These are phyloP conservation scores for Campoplex capitator DNA, from an alignment of 2,888 invertebrate genomes.

Conservation along the genomic window DNA sequence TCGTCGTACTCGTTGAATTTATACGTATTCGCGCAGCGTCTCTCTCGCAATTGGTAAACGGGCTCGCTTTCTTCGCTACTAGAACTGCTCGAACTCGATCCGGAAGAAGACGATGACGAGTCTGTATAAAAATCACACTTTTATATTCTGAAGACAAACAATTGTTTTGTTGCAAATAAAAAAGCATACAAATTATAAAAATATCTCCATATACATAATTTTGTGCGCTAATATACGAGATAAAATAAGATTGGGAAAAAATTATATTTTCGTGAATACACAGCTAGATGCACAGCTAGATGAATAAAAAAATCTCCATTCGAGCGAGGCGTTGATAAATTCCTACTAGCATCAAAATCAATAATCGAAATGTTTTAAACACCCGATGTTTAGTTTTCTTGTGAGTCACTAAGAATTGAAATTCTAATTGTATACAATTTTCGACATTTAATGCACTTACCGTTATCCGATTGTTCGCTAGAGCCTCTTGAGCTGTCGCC, in stretches of 20 bases:
- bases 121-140: slow-evolving; percentile 48
- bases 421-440: neutral
- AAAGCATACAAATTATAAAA: too few relatives aligned
- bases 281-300: too few relatives aligned
- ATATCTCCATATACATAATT: too few relatives aligned
- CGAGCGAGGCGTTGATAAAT: too few relatives aligned
- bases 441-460: slow-evolving; percentile 42
- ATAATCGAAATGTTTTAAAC: neutral
- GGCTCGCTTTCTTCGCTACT: slow-evolving; percentile 89
- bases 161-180: neutral
- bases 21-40: slow-evolving; percentile 92
- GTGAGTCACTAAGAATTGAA: neutral
- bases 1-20: slow-evolving; percentile 97
- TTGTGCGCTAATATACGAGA: too few relatives aligned
- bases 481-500: slow-evolving; percentile 76
- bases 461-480: slow-evolving; percentile 74
- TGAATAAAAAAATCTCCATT: too few relatives aligned
- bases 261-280: too few relatives aligned
- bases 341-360: too few relatives aligned
- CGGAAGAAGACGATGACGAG: slow-evolving; percentile 77
- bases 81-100: slow-evolving; percentile 80
- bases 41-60: slow-evolving; percentile 93
- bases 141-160: neutral
- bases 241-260: too few relatives aligned
- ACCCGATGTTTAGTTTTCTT: neutral